A percentile compares a stretch with the other conserved stretches of the same genome.
These are phyloP conservation scores for Benthosema pterotum DNA, from an alignment of 2,797 vertebrate genomes.

Conservation along the genomic window DNA sequence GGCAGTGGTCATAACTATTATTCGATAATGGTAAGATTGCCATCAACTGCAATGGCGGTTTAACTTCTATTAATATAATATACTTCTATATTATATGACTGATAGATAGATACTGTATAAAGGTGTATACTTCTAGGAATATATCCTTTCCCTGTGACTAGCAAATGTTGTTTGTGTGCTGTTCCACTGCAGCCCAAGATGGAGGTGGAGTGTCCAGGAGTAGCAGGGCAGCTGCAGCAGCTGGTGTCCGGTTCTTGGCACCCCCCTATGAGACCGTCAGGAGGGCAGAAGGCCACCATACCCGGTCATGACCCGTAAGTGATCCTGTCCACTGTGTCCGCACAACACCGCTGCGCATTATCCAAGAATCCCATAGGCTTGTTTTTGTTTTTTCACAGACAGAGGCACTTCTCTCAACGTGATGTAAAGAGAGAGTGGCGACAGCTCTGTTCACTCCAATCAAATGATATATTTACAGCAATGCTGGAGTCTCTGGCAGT, in stretches of 20 bases:
- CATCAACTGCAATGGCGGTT: too few species aligned
- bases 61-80: too few species aligned
- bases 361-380: background rate
- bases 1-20: too few species aligned
- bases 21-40: too few species aligned
- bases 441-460: too few species aligned
- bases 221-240: constrained; percentile 64
- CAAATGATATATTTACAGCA: too few species aligned
- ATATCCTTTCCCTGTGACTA: background rate
- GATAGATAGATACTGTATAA: too few species aligned
- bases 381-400: background rate
- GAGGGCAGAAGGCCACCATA: constrained; percentile 60
- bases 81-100: too few species aligned
- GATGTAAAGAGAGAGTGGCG: too few species aligned
- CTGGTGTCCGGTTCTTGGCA: constrained; percentile 66
- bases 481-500: too few species aligned
- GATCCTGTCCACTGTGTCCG: background rate
- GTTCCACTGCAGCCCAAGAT: constrained; percentile 66
- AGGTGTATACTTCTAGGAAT: too few species aligned
- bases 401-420: too few species aligned
- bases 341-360: background rate
- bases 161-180: constrained; percentile 8
- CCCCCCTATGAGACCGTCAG: constrained; percentile 38
- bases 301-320: constrained; percentile 77
- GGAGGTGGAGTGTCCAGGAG: constrained; percentile 74